phyloP scores from a whole-genome alignment of 1,140 invertebrate species.

The Drosophila truncata region DNA sequence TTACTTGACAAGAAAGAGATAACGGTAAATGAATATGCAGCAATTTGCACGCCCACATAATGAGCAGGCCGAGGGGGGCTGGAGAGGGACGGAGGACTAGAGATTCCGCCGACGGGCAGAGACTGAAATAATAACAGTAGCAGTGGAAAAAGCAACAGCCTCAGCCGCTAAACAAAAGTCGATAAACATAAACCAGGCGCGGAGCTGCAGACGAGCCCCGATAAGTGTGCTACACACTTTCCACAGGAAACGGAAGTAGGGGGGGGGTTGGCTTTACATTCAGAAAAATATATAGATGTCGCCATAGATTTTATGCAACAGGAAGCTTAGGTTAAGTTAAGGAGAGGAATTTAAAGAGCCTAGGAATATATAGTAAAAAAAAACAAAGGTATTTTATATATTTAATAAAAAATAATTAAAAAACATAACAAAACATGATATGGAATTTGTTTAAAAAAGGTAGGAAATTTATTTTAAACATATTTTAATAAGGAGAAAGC shows the following conservation, averaged over 20 bases:
- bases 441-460: neutral
- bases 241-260: constrained; percentile 37
- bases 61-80: constrained; percentile 41
- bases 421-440: neutral
- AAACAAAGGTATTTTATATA: no score
- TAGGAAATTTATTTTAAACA: no score
- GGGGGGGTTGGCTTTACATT: constrained; percentile 6
- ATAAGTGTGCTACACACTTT: constrained; percentile 80
- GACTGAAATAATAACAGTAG: constrained; percentile 75
- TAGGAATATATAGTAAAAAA: neutral
- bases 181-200: constrained; percentile 77
- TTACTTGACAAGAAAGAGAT: constrained; percentile 81
- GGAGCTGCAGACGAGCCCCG: constrained; percentile 45
- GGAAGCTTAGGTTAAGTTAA: neutral
- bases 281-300: constrained; percentile 5
- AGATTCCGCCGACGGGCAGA: constrained; percentile 47
- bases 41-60: constrained; percentile 84
- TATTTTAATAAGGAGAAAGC: no score
- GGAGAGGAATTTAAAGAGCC: neutral
- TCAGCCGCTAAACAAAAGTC: constrained; percentile 77
- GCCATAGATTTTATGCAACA: neutral
- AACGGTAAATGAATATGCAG: constrained; percentile 84
- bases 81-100: neutral
- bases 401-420: neutral
- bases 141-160: constrained; percentile 37